Base-by-base conservation (phyloP, 2,888 invertebrate genomes). In the Cantharis flavilabris region DNA sequence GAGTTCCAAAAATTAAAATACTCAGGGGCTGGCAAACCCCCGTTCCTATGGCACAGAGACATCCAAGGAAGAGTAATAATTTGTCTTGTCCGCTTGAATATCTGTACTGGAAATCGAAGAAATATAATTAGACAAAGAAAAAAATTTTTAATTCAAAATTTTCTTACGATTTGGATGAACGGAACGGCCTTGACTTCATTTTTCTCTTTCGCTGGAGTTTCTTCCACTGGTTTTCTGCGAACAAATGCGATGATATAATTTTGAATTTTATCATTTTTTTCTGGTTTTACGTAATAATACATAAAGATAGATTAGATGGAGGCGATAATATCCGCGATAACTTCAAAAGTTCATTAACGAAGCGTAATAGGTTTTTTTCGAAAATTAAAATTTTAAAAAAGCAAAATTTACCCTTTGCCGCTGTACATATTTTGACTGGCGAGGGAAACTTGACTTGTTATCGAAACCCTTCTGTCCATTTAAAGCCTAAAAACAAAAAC, bases 21-120 rank as follows among this genome's bases (percentile, higher is more conserved):
- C 94, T 94, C 1, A 93, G 83, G 0, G 95, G 95, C 69, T 93
- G 91, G 33, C 92, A 90, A 5, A 91, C 85, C 0, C 94, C 95
- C 0, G 93, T 92, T 20, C 89, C 86, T 3, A 92, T 82, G 0
- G 93, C 91, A 73, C 90, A 90, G 71, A 92, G 14, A 7, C 92
- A 80, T 0, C 93, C 94, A 9, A 92, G 74, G 9, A 86, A 79
- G 80, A 95, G 90, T 77, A 91, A 89, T 0, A 90, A 78, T 83
- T 89, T 91, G 85, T 95, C 95, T 76, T 82, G 86, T 13, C 77
- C 84, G 0, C 91, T 91, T 13, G 95, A 90, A 87, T 92, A 95
- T 84, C 93, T 90, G 83, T 91, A 95, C 94, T 94, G 88, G 80
- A 90, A 5, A 23, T 0, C 1, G 23, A 23, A 23, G 23, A 23